These are phyloP conservation scores for Cygnus atratus DNA, from an alignment of 2,113 vertebrate genomes.

Conservation along the genomic window DNA sequence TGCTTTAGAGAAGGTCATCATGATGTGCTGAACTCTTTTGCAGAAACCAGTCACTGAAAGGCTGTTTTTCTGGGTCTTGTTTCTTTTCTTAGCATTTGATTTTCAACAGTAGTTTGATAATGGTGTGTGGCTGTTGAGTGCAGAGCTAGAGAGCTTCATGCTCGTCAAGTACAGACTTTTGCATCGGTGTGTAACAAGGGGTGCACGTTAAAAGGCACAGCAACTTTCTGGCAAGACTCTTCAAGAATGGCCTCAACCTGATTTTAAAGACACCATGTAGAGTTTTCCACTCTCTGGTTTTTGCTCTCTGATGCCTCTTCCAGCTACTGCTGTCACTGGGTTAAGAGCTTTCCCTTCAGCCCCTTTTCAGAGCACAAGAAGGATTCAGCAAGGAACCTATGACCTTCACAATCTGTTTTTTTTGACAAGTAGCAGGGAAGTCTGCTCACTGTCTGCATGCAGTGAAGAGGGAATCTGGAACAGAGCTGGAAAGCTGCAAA, in stretches of 20 bases:
- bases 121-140: accelerated
- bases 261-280: neutral
- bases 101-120: neutral
- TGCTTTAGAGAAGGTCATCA: neutral
- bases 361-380: neutral
- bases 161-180: neutral
- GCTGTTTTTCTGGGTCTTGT: neutral
- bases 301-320: neutral
- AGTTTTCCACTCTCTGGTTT: neutral
- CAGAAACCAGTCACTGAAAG: neutral
- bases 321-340: neutral
- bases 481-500: neutral
- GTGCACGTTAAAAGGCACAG: neutral
- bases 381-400: neutral
- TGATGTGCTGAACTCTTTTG: neutral
- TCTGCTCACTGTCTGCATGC: neutral
- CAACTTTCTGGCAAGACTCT: accelerated
- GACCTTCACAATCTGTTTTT: accelerated
- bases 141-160: neutral
- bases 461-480: neutral
- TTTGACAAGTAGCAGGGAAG: neutral
- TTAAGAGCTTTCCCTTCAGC: neutral
- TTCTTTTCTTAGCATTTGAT: accelerated
- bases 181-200: neutral
- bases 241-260: neutral